phyloP scores from a whole-genome alignment of 2,797 vertebrate genomes.

The Luscinia luscinia region DNA sequence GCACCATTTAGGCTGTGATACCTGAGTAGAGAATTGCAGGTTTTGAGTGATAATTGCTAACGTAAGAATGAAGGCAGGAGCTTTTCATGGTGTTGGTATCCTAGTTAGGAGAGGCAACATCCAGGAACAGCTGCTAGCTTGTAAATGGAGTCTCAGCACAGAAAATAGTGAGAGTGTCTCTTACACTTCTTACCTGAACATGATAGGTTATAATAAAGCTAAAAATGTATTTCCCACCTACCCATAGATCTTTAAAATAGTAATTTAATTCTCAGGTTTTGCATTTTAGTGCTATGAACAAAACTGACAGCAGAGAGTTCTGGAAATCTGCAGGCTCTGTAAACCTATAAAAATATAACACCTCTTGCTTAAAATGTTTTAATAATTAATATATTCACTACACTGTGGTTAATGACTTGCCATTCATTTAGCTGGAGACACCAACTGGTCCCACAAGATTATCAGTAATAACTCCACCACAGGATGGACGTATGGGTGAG shows the following conservation, averaged over 20 bases:
- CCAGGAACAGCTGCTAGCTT: neutral
- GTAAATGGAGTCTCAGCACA: neutral
- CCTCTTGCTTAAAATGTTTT: neutral
- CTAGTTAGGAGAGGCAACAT: neutral
- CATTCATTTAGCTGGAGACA: conserved; percentile 72
- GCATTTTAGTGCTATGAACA: neutral
- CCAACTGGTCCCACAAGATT: conserved; percentile 75
- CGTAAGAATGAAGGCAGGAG: neutral
- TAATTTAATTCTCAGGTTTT: neutral
- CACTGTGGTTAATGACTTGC: neutral
- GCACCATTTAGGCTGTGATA: neutral
- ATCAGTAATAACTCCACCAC: conserved; percentile 85
- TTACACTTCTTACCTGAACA: neutral
- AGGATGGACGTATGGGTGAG: conserved; percentile 86
- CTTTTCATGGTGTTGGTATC: neutral
- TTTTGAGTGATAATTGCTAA: neutral
- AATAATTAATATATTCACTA: neutral
- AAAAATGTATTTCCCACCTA: neutral
- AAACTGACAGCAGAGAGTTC: neutral
- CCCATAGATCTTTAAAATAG: neutral
- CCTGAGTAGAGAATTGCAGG: neutral
- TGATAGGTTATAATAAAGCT: neutral
- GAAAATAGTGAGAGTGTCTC: neutral
- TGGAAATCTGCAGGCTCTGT: neutral
- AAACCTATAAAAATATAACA: neutral